These are phyloP conservation scores for Dermatophagoides farinae DNA, from an alignment of 1,140 invertebrate genomes.

Conservation along the genomic window DNA sequence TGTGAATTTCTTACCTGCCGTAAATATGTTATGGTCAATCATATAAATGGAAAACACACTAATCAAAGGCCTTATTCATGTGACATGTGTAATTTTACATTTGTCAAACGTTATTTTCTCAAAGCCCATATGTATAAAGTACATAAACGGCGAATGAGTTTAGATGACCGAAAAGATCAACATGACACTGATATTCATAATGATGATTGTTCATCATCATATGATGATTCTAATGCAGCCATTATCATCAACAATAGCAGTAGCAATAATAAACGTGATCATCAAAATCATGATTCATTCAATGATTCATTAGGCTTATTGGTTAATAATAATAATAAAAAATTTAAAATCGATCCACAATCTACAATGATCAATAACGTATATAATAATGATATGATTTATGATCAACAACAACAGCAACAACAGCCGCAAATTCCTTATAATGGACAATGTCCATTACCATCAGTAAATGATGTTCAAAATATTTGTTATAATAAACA, in stretches of 20 bases:
- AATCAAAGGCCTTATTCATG: slow-evolving; percentile 5
- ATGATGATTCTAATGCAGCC: too few species aligned
- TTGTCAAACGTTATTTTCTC: not conserved
- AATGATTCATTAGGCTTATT: not conserved
- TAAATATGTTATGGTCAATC: slow-evolving; percentile 6
- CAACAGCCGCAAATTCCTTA: too few species aligned
- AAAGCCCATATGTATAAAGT: slow-evolving; percentile 7
- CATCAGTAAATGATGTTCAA: too few species aligned
- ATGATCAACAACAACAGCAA: too few species aligned
- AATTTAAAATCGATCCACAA: too few species aligned
- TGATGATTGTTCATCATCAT: not conserved
- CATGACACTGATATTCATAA: not conserved
- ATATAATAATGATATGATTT: too few species aligned
- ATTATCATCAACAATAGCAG: too few species aligned
- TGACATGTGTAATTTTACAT: slow-evolving; percentile 1
- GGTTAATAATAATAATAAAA: not conserved
- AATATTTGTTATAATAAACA: too few species aligned
- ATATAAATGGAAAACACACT: slow-evolving; percentile 4
- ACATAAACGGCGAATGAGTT: not conserved
- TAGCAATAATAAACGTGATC: too few species aligned
- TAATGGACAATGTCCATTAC: too few species aligned
- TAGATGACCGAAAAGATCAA: not conserved
- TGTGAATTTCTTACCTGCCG: slow-evolving; percentile 6
- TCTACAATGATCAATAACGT: too few species aligned
- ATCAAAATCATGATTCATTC: too few species aligned